These are phyloP conservation scores for Pygathrix nemaeus DNA, from an alignment of 2,113 vertebrate species.

Conservation along the genomic window DNA sequence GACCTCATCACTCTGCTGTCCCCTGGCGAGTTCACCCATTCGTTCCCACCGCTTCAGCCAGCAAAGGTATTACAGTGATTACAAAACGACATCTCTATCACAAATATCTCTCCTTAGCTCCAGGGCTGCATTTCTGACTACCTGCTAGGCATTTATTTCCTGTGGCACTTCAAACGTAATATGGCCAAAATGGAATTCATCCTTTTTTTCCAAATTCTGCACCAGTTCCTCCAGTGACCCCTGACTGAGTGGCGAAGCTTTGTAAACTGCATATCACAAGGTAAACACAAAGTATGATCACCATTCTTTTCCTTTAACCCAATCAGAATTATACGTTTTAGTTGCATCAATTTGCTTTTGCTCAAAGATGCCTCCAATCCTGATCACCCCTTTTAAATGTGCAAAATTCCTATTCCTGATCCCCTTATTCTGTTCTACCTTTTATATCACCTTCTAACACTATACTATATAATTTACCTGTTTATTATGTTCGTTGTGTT, in stretches of 20 bases:
- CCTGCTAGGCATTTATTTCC: not conserved
- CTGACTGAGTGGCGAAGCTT: not conserved
- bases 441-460: conserved; percentile 6
- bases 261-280: conserved; percentile 17
- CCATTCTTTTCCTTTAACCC: not conserved
- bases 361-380: not conserved
- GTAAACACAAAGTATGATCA: not conserved
- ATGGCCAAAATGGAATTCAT: not conserved
- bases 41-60: not conserved
- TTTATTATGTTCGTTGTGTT: conserved; percentile 20
- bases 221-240: not conserved
- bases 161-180: not conserved
- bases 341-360: not conserved
- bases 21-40: not conserved
- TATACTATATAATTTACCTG: not conserved
- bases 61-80: not conserved
- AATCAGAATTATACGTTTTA: not conserved
- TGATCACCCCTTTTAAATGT: conserved; percentile 32
- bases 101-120: conserved; percentile 12
- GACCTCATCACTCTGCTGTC: not conserved
- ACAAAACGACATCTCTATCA: not conserved
- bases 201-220: not conserved
- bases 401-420: not conserved
- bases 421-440: not conserved
- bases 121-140: not conserved